Conservation (phyloP, 1,140 invertebrate genomes). For the Neelides sp. region DNA sequence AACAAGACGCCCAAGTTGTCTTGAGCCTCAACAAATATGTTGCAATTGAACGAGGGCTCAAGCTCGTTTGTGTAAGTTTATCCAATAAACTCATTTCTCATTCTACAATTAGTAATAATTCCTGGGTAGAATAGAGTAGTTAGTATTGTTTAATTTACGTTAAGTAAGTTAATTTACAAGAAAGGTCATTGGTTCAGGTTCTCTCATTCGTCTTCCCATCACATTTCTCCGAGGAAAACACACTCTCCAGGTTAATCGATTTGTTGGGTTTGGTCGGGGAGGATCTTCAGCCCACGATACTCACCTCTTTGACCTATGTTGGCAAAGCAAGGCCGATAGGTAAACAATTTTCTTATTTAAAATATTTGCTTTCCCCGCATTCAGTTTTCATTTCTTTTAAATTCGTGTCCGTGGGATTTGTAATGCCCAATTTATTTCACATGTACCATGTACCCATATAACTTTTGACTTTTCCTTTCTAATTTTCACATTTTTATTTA, state of each 20-base stretch:
- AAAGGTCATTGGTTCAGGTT: slow-evolving; percentile 40
- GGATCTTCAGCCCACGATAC: slow-evolving; percentile 62
- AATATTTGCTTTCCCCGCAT: no score
- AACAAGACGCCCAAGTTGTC: slow-evolving; percentile 8
- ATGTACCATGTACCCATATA: no score
- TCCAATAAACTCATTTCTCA: no score
- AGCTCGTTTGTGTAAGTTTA: slow-evolving; percentile 29
- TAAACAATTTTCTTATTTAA: slow-evolving; percentile 36
- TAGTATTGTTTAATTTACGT: no score
- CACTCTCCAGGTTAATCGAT: slow-evolving; percentile 62
- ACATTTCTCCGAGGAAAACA: slow-evolving; percentile 76
- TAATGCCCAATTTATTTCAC: no score
- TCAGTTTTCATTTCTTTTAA: no score
- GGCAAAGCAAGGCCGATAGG: slow-evolving; percentile 71
- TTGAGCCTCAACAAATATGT: slow-evolving; percentile 15
- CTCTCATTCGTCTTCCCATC: slow-evolving; percentile 82
- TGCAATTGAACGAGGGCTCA: slow-evolving; percentile 27
- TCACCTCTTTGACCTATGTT: slow-evolving; percentile 72
- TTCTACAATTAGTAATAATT: no score
- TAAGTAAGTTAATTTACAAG: no score
- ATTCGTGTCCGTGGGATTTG: no score
- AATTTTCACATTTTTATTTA: no score
- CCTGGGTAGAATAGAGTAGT: no score
- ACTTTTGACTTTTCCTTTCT: no score
- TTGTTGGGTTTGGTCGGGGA: slow-evolving; percentile 69